These are phyloP conservation scores for Julus scandinavius DNA, from an alignment of 2,888 invertebrate species.

Conservation along the genomic window DNA sequence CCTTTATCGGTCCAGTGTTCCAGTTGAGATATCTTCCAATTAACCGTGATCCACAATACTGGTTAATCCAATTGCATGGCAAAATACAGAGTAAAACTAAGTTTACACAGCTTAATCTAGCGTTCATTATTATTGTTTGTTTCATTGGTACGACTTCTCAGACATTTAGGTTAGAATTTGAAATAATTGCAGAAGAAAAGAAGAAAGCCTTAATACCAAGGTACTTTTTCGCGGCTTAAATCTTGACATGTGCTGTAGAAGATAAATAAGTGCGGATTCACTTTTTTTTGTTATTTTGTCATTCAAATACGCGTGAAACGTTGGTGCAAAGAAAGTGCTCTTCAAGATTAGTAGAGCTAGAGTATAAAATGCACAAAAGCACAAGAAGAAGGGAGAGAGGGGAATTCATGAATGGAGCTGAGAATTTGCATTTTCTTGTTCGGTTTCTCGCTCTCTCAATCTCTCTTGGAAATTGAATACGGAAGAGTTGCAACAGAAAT, in stretches of 20 bases:
- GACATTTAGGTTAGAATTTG: conserved; percentile 15
- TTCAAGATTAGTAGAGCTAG: not conserved
- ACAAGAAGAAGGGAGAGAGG: conserved; percentile 4
- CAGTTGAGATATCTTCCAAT: too few species aligned
- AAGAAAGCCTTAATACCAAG: not conserved
- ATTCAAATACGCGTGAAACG: conserved; percentile 25
- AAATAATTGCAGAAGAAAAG: conserved; percentile 19
- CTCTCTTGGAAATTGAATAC: not conserved
- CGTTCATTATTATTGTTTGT: too few species aligned
- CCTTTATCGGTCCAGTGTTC: too few species aligned
- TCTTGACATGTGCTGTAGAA: conserved; percentile 4
- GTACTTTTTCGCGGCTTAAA: not conserved
- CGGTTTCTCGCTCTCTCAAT: conserved; percentile 13
- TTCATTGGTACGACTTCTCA: not conserved
- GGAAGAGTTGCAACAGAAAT: conserved; percentile 25
- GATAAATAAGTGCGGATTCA: conserved; percentile 33
- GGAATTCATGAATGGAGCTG: conserved; percentile 9
- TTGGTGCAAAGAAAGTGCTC: conserved; percentile 15
- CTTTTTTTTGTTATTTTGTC: conserved; percentile 21
- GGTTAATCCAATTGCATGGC: too few species aligned
- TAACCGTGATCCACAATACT: too few species aligned
- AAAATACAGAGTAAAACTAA: too few species aligned
- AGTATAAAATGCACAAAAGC: not conserved
- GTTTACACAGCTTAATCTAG: too few species aligned
- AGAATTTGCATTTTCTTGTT: conserved; percentile 33